Evolutionary conservation across 2,113 vertebrate species (phyloP), one percentile per base, ranked within the genome.

Genomic region (Panurus biarmicus): DNA sequence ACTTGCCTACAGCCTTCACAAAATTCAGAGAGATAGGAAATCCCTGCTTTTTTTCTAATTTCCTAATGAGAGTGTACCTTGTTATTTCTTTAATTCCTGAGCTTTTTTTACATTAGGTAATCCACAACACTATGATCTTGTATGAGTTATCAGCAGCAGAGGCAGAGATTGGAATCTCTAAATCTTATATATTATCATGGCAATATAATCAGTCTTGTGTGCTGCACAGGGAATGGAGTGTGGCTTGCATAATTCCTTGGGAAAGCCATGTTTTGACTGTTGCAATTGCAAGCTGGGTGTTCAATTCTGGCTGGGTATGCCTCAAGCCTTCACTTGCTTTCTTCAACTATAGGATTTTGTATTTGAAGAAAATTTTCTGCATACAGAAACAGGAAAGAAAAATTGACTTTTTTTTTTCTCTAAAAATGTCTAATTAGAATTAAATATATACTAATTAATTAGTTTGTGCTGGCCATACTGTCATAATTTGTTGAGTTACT

Each of bases 351-450:
- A 71, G 31, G 10, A 31, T 70, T 85, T 85, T 73, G 3, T 28
- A 31, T 61, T 65, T 73, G 28, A 72, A 73, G 23, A 87, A 78
- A 85, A 65, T 31, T 53, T 10, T 38, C 7, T 78, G 38, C 8
- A 10, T 69, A 35, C 35, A 23, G 35, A 76, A 82, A 50, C 44
- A 4, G 3, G 9, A 50, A 66, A 71, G 9, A 26, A 28, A 35
- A 87, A 14, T 2, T 11, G 7, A 60, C 9, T 5, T 3, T 42
- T 21, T 21, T 40, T 47, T 25, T 0, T 1, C 13, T 24, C 13
- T 24, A 42, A 9, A 67, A 87, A 75, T 38, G 31, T 38, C 8
- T 56, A 28, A 38, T 47, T 35, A 40, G 5, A 72, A 40, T 64
- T 14, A 85, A 72, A 80, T 73, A 31, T n/a, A 50, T 50, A 12